These are phyloP conservation scores for Rhagoletis pomonella DNA, from an alignment of 1,140 invertebrate genomes.

Conservation along the genomic window DNA sequence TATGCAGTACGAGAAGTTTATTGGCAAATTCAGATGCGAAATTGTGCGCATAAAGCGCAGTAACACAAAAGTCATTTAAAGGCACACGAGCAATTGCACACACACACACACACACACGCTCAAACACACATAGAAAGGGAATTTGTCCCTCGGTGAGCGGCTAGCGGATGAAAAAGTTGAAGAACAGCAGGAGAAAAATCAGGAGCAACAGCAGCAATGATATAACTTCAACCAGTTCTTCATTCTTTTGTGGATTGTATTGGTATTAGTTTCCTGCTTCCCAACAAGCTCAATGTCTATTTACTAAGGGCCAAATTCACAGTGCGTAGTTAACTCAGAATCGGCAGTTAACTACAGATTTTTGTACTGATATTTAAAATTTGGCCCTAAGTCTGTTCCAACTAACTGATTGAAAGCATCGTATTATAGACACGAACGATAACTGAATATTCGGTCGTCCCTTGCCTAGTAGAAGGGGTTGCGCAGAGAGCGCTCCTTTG, in stretches of 20 bases:
- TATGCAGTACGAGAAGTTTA: conserved; percentile 13
- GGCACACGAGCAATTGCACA: not conserved
- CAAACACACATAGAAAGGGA: not conserved
- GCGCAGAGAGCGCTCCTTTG: too few species aligned
- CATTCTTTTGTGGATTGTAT: not conserved
- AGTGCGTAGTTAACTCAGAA: too few species aligned
- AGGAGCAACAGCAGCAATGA: not conserved
- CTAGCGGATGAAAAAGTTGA: not conserved
- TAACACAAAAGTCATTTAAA: conserved; percentile 16
- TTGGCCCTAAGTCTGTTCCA: not conserved
- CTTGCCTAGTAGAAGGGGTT: not conserved
- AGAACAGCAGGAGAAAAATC: not conserved
- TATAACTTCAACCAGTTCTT: not conserved
- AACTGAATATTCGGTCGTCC: not conserved
- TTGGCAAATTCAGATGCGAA: not conserved
- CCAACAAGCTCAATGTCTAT: not conserved
- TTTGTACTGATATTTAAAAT: too few species aligned
- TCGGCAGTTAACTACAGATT: too few species aligned
- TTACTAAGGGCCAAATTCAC: not conserved
- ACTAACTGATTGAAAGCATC: not conserved
- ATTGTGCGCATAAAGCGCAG: not conserved
- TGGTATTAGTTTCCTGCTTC: not conserved
- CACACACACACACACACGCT: not conserved
- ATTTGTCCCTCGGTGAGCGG: not conserved
- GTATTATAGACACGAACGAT: not conserved